Evolutionary conservation across 2,113 vertebrate species (phyloP).

Genomic region (Cervus canadensis): DNA sequence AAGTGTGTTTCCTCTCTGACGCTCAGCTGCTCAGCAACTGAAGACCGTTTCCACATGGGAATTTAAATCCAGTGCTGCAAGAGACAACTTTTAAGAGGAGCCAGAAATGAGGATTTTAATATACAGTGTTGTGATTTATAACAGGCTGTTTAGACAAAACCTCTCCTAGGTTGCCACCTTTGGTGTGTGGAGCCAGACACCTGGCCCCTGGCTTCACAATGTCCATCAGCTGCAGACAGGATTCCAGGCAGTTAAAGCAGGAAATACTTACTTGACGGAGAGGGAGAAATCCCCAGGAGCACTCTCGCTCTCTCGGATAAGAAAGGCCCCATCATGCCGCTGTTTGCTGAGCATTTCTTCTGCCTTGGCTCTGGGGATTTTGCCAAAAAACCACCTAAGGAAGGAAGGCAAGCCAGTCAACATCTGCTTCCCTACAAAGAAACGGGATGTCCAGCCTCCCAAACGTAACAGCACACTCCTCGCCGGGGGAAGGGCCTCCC

Average conservation of each 20-base stretch:
- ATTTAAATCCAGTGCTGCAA: neutral
- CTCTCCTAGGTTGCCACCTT: neutral
- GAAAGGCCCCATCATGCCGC: slow-evolving; percentile 97
- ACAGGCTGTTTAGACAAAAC: neutral
- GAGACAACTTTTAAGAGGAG: neutral
- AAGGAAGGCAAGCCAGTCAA: slow-evolving; percentile 58
- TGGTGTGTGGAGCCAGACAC: neutral
- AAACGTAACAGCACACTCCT: neutral
- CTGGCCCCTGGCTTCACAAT: neutral
- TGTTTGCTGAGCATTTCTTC: slow-evolving; percentile 99
- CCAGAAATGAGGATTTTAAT: neutral
- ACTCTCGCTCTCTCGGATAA: slow-evolving; percentile 98
- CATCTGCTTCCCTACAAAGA: slow-evolving; percentile 53
- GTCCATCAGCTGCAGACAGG: neutral
- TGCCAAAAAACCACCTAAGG: slow-evolving; percentile 98
- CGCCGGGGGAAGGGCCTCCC: neutral
- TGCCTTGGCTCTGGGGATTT: slow-evolving; percentile 97
- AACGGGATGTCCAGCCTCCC: neutral
- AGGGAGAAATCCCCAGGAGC: slow-evolving; percentile 98
- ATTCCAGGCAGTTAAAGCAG: neutral
- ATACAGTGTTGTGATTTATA: neutral
- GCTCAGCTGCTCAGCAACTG: neutral
- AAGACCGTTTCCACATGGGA: accelerated
- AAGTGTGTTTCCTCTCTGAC: accelerated
- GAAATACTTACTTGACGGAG: slow-evolving; percentile 93